These are phyloP conservation scores for Agrotis ipsilon DNA, from an alignment of 2,888 invertebrate species.

Conservation along the genomic window DNA sequence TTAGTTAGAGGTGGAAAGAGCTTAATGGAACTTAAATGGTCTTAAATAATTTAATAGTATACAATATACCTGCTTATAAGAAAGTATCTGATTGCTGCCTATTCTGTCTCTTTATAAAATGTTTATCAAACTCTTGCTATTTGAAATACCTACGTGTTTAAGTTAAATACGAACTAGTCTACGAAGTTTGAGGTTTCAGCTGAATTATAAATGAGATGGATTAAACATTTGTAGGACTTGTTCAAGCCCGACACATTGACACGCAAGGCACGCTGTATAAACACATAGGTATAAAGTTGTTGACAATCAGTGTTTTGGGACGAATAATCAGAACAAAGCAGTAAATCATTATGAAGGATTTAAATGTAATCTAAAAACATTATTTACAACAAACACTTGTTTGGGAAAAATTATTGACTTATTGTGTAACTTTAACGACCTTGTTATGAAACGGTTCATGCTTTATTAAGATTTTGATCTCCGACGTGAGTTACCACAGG, in stretches of 20 bases:
- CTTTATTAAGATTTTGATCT: background rate
- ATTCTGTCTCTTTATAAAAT: constrained; percentile 8
- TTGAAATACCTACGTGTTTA: constrained; percentile 31
- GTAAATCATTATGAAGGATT: background rate
- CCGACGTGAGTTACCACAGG: background rate
- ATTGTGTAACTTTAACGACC: background rate
- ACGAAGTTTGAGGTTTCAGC: constrained; percentile 27
- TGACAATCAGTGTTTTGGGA: background rate
- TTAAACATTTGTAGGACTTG: constrained; percentile 35
- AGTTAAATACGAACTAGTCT: constrained; percentile 38
- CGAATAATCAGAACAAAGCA: background rate
- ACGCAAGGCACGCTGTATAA: constrained; percentile 2
- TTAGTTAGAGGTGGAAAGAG: constrained; percentile 18
- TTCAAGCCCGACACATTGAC: constrained; percentile 8
- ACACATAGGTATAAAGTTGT: constrained; percentile 5
- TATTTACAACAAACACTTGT: background rate
- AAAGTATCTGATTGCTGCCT: constrained; percentile 26
- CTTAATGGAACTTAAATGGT: constrained; percentile 35
- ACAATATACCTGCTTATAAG: constrained; percentile 9
- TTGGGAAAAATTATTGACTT: background rate
- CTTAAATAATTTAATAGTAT: constrained; percentile 17
- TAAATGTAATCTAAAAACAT: background rate
- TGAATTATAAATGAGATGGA: constrained; percentile 47
- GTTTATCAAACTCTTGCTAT: constrained; percentile 18
- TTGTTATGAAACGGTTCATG: background rate